Percentiles rank a stretch among this genome's conserved stretches.
Conservation (phyloP, 1,140 invertebrate genomes). For the Oedothorax gibbosus region DNA sequence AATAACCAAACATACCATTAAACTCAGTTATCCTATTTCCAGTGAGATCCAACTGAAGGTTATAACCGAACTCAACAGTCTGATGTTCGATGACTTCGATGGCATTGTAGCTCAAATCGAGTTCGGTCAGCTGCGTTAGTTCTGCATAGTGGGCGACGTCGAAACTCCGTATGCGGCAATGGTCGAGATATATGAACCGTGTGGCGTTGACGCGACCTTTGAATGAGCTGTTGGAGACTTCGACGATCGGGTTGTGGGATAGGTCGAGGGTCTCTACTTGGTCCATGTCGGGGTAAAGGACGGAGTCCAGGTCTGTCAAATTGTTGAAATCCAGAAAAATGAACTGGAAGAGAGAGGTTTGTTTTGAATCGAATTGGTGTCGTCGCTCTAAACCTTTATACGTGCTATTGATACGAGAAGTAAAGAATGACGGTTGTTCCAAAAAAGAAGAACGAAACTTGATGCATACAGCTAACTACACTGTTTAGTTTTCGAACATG, state of each 20-base stretch:
- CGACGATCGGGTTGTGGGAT: slow-evolving; percentile 4
- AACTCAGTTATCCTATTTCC: slow-evolving; percentile 12
- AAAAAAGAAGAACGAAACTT: too few relatives aligned
- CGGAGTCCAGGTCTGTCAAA: slow-evolving; percentile 17
- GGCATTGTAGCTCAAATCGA: slow-evolving; percentile 25
- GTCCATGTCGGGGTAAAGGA: background rate
- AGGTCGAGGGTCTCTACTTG: background rate
- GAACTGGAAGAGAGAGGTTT: background rate
- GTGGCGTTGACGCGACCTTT: background rate
- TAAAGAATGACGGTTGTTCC: too few relatives aligned
- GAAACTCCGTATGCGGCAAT: slow-evolving; percentile 14
- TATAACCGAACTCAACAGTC: background rate
- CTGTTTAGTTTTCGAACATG: too few relatives aligned
- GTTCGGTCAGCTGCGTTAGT: background rate
- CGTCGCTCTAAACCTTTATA: too few relatives aligned
- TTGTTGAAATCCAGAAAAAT: slow-evolving; percentile 25
- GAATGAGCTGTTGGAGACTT: background rate
- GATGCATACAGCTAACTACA: too few relatives aligned
- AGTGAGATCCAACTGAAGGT: slow-evolving; percentile 4
- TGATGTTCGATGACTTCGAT: slow-evolving; percentile 2
- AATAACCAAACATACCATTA: background rate
- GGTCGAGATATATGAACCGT: slow-evolving; percentile 22
- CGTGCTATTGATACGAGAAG: too few relatives aligned
- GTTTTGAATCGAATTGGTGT: too few relatives aligned
- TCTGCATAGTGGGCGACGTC: background rate